Evolutionary conservation across 2,888 invertebrate genomes (phyloP), one percentile per base, ranked within the genome.

Genomic region (Calliphora vomitoria): DNA sequence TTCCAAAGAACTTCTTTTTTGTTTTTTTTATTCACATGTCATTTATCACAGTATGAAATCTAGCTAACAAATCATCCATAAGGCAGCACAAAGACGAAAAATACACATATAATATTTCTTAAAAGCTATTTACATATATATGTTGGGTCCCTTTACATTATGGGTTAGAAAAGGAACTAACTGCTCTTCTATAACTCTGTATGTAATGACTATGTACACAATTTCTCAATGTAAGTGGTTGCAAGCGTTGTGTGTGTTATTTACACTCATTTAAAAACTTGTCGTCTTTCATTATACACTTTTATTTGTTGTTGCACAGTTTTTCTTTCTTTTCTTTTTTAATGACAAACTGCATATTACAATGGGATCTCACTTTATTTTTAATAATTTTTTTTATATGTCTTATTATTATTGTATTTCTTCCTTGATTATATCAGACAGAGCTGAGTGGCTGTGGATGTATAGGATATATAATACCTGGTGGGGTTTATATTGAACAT

Each of bases 261-360:
- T 35, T 44, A 44, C 18, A 66, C 35, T 64, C 60, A 38, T 58
- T 44, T 58, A 31, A 74, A 60, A 69, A 69, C 31, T 60, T 79
- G 64, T 79, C 58, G 66, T 66, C 66, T 83, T 78, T 72, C 84
- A 58, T 81, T 69, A 75, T 71, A n/a, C 69, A 62, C 25, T 18
- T 13, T 60, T 62, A 11, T 81, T 71, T 62, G 20, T 55, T 66
- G 58, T 72, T 71, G n/a, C n/a, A 25, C n/a, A 35, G 4, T 58
- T 20, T 13, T 58, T 47, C 44, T 41, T 68, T 62, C 2, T 55
- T 3, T 18, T 25, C 25, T 25, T 82, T 82, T 68, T 79, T 79
- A 82, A 86, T 79, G 69, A 79, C 25, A 86, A 82, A 79, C 74
- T 82, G 79, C 13, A 79, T 68, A 66, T 62, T 55, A 69, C n/a